Conservation (phyloP, 2,888 invertebrate species). For the Physocephala rufipes region DNA sequence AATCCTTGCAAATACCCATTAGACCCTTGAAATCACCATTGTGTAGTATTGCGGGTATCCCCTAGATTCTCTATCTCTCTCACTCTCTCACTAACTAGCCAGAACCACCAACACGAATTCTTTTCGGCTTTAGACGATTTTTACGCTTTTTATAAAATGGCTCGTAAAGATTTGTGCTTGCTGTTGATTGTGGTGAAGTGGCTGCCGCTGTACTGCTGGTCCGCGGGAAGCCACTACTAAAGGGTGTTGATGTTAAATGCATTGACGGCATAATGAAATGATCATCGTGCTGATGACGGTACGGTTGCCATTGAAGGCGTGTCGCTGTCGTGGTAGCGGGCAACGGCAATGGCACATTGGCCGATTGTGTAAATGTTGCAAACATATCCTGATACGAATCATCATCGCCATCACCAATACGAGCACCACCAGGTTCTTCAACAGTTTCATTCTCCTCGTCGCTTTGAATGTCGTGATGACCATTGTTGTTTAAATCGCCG, state of each 20-base stretch:
- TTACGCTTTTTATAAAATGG: constrained; percentile 52
- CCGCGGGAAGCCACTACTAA: constrained; percentile 16
- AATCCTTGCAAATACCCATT: too few species aligned
- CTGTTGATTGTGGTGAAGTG: constrained; percentile 13
- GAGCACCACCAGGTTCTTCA: neutral
- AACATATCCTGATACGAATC: constrained; percentile 28
- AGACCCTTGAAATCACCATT: too few species aligned
- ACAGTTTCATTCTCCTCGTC: neutral
- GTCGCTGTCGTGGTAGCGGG: constrained; percentile 7
- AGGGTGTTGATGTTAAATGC: constrained; percentile 17
- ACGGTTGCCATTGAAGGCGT: constrained; percentile 28
- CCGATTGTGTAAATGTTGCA: constrained; percentile 21
- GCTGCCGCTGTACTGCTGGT: constrained; percentile 7
- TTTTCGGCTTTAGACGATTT: constrained; percentile 55
- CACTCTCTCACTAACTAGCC: too few species aligned
- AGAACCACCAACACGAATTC: constrained; percentile 47
- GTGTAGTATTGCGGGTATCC: too few species aligned
- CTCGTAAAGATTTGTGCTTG: constrained; percentile 17
- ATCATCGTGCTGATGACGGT: constrained; percentile 36
- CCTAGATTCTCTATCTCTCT: too few species aligned
- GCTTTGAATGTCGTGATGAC: neutral
- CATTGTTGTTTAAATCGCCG: neutral
- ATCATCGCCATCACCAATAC: constrained; percentile 14
- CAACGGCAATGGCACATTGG: constrained; percentile 9
- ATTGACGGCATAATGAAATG: constrained; percentile 19